Conservation (phyloP, 2,113 vertebrate species). For the Azemiops feae region DNA sequence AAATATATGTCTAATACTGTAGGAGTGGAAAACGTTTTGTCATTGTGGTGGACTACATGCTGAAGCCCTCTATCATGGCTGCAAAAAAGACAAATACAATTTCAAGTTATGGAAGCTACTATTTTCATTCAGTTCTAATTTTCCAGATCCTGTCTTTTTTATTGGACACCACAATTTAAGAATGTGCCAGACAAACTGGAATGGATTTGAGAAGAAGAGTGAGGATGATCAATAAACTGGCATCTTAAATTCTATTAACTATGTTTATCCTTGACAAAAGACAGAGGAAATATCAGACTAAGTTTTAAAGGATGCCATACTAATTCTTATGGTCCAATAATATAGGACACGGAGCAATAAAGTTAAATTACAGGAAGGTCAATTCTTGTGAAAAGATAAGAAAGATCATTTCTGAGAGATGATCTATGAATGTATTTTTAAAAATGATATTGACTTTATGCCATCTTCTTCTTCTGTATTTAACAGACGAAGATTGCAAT, state of each 20-base stretch:
- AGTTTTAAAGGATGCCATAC: not conserved
- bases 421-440: not conserved
- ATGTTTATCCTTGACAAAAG: not conserved
- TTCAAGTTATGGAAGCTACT: not conserved
- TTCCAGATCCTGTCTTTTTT: not conserved
- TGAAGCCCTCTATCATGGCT: not conserved
- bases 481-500: constrained; percentile 78
- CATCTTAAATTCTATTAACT: not conserved
- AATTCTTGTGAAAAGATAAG: not conserved
- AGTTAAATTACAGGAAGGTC: not conserved
- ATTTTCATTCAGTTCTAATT: not conserved
- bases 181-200: not conserved
- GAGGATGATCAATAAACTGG: not conserved
- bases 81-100: not conserved
- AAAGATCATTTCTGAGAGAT: not conserved
- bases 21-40: not conserved
- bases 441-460: not conserved
- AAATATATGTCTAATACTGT: not conserved
- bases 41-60: not conserved
- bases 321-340: not conserved
- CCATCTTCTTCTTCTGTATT: constrained; percentile 24
- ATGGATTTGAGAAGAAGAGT: not conserved
- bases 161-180: not conserved
- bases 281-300: not conserved
- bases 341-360: not conserved